Base-by-base conservation (phyloP, 92 coral and sea anemone species). In the Phenganax subtilis region DNA sequence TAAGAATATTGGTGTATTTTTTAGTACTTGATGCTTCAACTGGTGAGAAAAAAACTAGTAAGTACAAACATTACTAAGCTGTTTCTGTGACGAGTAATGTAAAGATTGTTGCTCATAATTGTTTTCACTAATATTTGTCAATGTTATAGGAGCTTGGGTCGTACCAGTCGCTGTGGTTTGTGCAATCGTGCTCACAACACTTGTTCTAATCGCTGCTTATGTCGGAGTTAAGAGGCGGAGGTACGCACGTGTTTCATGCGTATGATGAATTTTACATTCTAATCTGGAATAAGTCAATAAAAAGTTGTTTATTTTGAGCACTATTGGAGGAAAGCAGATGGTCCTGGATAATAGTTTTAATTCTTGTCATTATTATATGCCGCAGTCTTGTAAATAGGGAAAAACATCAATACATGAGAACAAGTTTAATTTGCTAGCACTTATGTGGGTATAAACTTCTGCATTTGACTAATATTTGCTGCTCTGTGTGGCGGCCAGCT, bases 101-200 rank as follows among this genome's bases (percentile, higher is more conserved):
- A 14, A 8, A 15, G 16, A 59, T 20, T 59, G 16, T 59, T 59
- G 25, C 25, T 59, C 7, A 56, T 20, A 27, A 7, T 29, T 27
- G 66, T 52, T 59, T 7, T 14, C 57, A 81, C 37, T 82, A 28
- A 70, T 20, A 20, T 37, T 37, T 37, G 2, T 5, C 47, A 37
- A 37, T 37, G 47, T 37, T 37, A 37, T 37, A 37, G 98, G 91
- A 73, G 90, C 89, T 1, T 77, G 82, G 82, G 14, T 77, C 89
- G 89, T 94, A 63, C 97, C 97, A 37, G 84, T 91, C 47, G 97
- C 92, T 16, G 98, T 94, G 6, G 98, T 93, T 29, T 92, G 88
- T 30, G 97, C 91, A n/a, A 92, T 94, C 30, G 61, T 94, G 14
- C 81, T 94, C 15, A 88, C 89, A 28, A 55, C 92, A 10, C 85